Evolutionary conservation across 2,797 vertebrate genomes (phyloP), one percentile per base, ranked within the genome.

Genomic region (Rhabdomys pumilio): DNA sequence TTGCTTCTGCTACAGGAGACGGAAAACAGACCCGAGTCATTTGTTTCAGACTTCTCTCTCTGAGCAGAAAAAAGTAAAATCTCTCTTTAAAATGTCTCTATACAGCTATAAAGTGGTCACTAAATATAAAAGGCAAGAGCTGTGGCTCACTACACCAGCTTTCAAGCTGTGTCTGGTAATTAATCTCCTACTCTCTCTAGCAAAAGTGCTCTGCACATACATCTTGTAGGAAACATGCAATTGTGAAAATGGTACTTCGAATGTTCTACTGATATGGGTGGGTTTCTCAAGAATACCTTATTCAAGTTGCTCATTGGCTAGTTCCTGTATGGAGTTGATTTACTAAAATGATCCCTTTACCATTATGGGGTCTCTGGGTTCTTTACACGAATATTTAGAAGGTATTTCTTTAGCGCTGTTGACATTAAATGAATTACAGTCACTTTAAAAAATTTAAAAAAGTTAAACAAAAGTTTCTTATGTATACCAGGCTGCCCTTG

Each of bases 41-140:
- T 98, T 97, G 93, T 97, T 97, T 96, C 38, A 93, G 95, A 72
- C 31, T 93, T 85, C 94, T 96, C 89, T 95, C 85, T 7, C 7
- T 90, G 94, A 97, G 90, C 89, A 95, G 90, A 67, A 93, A 12
- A 95, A 93, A 97, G 82, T 47, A 76, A 93, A 94, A 96, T 92
- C 93, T 97, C 92, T 89, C 92, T 96, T 86, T 53, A 89, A 96
- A 94, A 95, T 69, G 80, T 97, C 96, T 98, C 94, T 96, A 5
- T 91, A 73, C 0, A 3, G 83, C 93, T 75, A 59, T 95, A 89
- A 97, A 94, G 75, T 1, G 34, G 95, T 95, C 95, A 92, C 97
- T 91, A 84, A 91, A 77, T 96, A 87, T 83, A 96, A 97, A 88
- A 91, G 85, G 90, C 90, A 81, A 97, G 77, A 94, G 75, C 50